Percentiles rank a stretch among this genome's conserved stretches.
These are phyloP conservation scores for Bettongia penicillata DNA, from an alignment of 2,113 vertebrate genomes.

Conservation along the genomic window DNA sequence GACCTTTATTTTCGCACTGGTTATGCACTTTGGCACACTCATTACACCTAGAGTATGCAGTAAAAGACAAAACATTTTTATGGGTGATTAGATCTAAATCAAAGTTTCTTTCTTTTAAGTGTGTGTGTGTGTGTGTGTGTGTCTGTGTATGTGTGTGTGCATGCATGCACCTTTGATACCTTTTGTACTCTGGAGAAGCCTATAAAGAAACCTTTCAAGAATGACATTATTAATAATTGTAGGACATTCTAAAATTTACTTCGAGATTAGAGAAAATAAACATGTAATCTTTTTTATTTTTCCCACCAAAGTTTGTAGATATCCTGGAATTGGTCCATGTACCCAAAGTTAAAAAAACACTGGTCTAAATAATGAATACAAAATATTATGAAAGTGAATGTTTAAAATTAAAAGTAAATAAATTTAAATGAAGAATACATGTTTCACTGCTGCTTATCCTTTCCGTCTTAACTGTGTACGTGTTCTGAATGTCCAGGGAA, in stretches of 20 bases:
- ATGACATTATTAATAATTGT: not conserved
- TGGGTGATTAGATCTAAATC: not conserved
- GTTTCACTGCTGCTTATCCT: not conserved
- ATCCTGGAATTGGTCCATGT: not conserved
- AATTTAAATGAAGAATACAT: not conserved
- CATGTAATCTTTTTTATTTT: not conserved
- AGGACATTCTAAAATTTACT: not conserved
- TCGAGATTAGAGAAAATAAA: not conserved
- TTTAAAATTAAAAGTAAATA: too few species aligned
- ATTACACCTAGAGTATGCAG: not conserved
- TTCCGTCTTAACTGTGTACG: not conserved
- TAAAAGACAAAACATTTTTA: not conserved
- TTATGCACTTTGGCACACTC: not conserved
- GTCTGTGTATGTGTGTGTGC: too few species aligned
- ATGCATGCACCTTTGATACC: too few species aligned
- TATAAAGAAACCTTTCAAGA: not conserved
- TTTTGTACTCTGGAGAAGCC: too few species aligned
- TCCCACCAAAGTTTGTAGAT: not conserved
- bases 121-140: too few species aligned
- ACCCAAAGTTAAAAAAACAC: not conserved
- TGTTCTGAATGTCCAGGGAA: not conserved
- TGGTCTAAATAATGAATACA: not conserved
- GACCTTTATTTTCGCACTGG: not conserved
- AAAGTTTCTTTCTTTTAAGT: not conserved
- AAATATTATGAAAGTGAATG: too few species aligned